Evolutionary conservation across 2,888 invertebrate species (phyloP), one percentile per base, ranked within the genome.

Genomic region (Leptinotarsa tumamoca): DNA sequence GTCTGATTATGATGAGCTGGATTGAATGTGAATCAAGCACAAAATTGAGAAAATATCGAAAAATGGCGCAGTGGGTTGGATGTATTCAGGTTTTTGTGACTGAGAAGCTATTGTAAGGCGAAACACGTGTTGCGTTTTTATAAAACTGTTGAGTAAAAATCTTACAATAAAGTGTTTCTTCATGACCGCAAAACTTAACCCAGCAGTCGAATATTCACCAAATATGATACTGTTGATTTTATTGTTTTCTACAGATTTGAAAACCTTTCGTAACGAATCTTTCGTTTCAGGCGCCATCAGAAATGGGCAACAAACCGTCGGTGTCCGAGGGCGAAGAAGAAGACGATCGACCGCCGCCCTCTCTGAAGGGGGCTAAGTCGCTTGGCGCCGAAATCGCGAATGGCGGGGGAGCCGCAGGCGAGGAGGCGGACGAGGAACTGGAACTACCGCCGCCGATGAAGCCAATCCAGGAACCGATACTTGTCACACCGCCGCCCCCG

Each of bases 371-470:
- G 52, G 84, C 83, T 71, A 84, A 85, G 81, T 81, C 83, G n/a
- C 73, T 82, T 21, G 85, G 85, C 43, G 58, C 82, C 18, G 87
- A 88, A 76, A 82, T 90, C 74, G 88, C 91, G 61, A 90, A 91
- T 72, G 90, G 90, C 69, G 90, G 90, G 73, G 91, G 78, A 49
- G 76, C 73, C n/a, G 79, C 75, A 4, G 80, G 80, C n/a, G 96
- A 96, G 84, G 96, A 95, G 85, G 92, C 90, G 17, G 94, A 94
- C 81, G 94, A 94, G 80, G 95, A 96, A 86, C 91, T 96, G 17
- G 97, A 97, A 89, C 90, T 98, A 82, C 98, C 98, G 71, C 98
- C 98, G 52, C 97, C 98, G 2, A 98, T 98, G 98, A 96, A 96
- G 86, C 96, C 96, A n/a, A 95, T 97, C 82, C 94, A 95, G 87